Conservation (phyloP, 2,888 invertebrate genomes). For the Nectonema munidae region DNA sequence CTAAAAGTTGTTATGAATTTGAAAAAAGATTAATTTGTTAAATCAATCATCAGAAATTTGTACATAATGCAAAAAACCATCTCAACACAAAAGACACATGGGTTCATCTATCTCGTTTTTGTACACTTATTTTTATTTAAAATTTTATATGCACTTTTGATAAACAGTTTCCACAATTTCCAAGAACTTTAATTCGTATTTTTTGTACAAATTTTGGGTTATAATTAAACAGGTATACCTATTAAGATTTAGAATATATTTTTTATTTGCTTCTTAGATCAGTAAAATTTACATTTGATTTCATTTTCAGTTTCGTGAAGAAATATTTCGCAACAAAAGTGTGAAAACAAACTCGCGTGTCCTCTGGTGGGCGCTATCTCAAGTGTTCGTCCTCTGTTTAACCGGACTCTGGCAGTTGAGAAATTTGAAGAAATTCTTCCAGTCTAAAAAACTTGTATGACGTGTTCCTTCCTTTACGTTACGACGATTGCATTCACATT, state of each 20-base stretch:
- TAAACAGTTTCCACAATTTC: not conserved
- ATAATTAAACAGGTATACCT: not conserved
- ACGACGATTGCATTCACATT: no score
- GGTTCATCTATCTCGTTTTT: no score
- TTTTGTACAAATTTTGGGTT: not conserved
- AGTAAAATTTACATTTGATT: slow-evolving; percentile 6
- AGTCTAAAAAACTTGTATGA: slow-evolving; percentile 75
- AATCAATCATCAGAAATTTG: no score
- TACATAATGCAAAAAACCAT: no score
- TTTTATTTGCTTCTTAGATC: not conserved
- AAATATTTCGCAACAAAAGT: slow-evolving; percentile 75
- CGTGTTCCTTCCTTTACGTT: no score
- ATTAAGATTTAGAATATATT: not conserved
- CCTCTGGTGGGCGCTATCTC: slow-evolving; percentile 77
- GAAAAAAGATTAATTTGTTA: no score
- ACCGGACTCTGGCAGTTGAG: slow-evolving; percentile 99
- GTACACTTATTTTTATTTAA: no score
- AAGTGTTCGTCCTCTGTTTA: slow-evolving; percentile 49
- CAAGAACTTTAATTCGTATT: not conserved
- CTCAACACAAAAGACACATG: no score
- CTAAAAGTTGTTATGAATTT: no score
- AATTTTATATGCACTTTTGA: no score
- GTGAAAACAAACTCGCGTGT: slow-evolving; percentile 82
- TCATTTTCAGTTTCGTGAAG: slow-evolving; percentile 50
- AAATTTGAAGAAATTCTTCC: slow-evolving; percentile 92